Conservation (phyloP, 1,140 invertebrate species). For the Delia radicum region DNA sequence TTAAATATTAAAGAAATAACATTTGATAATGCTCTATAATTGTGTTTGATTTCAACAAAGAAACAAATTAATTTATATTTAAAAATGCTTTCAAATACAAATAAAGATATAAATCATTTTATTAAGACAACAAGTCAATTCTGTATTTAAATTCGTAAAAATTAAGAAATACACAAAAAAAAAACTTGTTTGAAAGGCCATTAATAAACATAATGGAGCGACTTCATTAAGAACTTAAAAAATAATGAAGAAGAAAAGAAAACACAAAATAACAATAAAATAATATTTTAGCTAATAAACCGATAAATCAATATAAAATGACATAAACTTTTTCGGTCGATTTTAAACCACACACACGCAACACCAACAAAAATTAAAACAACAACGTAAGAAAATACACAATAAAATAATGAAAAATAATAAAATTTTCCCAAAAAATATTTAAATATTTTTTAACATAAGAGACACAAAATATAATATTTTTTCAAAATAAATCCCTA, state of each 20-base stretch:
- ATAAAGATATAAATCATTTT: not conserved
- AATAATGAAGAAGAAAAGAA: not conserved
- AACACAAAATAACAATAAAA: not conserved
- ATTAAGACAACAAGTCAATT: not conserved
- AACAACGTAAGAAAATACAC: no score
- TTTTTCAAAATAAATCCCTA: not conserved
- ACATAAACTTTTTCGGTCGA: not conserved
- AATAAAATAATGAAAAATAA: not conserved
- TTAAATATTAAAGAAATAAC: no score
- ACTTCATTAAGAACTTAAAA: not conserved
- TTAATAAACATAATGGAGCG: not conserved
- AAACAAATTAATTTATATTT: not conserved
- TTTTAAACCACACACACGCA: not conserved
- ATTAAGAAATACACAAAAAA: not conserved
- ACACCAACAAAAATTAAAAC: no score
- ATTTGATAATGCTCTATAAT: no score
- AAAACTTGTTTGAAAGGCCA: no score
- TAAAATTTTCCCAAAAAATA: not conserved
- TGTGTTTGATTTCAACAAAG: no score
- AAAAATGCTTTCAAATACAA: not conserved
- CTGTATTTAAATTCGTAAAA: not conserved
- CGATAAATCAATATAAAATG: not conserved
- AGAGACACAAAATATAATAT: not conserved
- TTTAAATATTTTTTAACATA: not conserved
- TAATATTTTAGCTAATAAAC: not conserved